Percentiles rank a stretch among this genome's conserved stretches.
phyloP scores from a whole-genome alignment of 2,113 vertebrate species.

The Grammomys dolichurus region DNA sequence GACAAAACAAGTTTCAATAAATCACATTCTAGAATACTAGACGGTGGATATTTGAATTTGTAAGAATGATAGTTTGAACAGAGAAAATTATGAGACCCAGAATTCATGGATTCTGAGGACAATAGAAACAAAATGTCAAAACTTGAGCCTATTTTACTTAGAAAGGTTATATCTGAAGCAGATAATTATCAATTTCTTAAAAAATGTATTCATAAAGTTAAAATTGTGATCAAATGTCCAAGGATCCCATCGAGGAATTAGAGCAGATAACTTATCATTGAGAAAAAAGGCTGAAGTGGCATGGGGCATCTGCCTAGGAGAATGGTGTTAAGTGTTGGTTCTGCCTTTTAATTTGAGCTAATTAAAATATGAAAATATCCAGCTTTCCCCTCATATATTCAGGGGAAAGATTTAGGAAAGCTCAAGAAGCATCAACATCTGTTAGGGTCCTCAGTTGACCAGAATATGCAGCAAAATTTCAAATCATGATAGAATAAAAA shows the following conservation, averaged over 20 bases:
- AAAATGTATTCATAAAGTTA: neutral
- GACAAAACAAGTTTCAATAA: slow-evolving; percentile 13
- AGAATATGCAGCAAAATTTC: neutral
- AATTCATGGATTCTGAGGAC: neutral
- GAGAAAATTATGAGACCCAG: neutral
- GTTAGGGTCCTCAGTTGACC: neutral
- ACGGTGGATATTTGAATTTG: neutral
- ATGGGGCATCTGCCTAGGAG: neutral
- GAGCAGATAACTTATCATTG: rapidly evolving
- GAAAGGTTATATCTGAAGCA: neutral
- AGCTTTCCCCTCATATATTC: neutral
- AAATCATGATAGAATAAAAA: neutral
- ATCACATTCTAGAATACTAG: neutral
- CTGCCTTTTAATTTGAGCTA: neutral
- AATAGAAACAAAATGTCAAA: slow-evolving; percentile 7
- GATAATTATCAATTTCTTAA: neutral
- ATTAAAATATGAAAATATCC: neutral
- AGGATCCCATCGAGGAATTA: neutral
- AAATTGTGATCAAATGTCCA: neutral
- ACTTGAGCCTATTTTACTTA: neutral
- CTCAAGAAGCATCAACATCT: neutral
- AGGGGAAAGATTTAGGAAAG: neutral
- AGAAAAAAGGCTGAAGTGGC: neutral
- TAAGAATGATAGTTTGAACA: neutral
- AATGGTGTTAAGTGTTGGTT: neutral